A percentile compares a stretch with the other conserved stretches of the same genome.
Conservation (phyloP, 2,797 vertebrate genomes). For the Dipus sagitta region DNA sequence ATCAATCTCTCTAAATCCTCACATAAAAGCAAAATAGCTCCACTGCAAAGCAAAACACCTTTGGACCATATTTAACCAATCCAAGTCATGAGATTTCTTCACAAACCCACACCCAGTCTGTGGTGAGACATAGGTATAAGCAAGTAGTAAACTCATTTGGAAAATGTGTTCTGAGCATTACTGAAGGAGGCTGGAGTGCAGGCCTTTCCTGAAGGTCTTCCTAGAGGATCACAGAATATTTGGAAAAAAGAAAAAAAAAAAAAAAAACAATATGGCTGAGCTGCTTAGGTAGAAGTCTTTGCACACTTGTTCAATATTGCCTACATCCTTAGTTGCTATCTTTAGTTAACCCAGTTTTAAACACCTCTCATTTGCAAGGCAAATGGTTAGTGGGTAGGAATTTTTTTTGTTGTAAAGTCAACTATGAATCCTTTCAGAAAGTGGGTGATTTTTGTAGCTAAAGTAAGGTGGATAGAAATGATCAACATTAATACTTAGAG, state of each 20-base stretch:
- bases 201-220: background rate
- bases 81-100: background rate
- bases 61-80: background rate
- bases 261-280: background rate
- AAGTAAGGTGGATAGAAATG: background rate
- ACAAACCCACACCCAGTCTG: background rate
- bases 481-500: background rate
- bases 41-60: background rate
- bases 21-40: background rate
- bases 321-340: background rate
- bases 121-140: background rate
- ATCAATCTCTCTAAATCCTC: background rate
- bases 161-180: background rate
- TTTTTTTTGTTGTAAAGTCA: slow-evolving; percentile 20
- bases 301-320: background rate
- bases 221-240: background rate
- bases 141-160: background rate
- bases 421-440: background rate
- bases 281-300: background rate
- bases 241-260: background rate
- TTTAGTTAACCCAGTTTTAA: background rate
- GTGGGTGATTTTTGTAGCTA: background rate
- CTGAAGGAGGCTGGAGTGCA: background rate
- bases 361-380: background rate
- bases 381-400: background rate